These are phyloP conservation scores for Lasioglossum figueresi DNA, from an alignment of 2,888 invertebrate genomes.

Conservation along the genomic window DNA sequence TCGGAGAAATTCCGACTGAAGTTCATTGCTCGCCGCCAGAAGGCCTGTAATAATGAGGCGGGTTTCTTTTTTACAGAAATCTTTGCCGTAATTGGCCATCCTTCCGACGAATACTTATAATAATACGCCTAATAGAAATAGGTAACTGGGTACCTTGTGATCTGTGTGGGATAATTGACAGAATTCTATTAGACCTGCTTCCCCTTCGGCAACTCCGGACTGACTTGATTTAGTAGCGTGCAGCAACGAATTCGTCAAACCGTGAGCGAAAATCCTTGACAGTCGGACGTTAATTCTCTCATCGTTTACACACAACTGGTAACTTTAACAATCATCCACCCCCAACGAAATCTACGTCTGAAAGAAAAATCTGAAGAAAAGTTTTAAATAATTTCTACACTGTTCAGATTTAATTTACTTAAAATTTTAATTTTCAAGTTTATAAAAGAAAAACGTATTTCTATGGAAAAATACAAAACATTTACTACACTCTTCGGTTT, in stretches of 20 bases:
- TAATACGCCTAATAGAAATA: conserved; percentile 72
- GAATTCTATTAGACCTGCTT: conserved; percentile 77
- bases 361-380: too few relatives aligned
- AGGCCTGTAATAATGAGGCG: conserved; percentile 56
- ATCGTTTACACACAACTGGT: not conserved
- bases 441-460: not conserved
- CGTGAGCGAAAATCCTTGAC: not conserved
- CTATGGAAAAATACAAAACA: not conserved
- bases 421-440: not conserved
- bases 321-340: not conserved
- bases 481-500: not conserved
- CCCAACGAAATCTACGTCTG: not conserved
- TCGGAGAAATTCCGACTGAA: conserved; percentile 48
- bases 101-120: conserved; percentile 61
- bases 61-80: conserved; percentile 55
- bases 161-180: conserved; percentile 74
- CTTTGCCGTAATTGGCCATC: conserved; percentile 63
- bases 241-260: conserved; percentile 69
- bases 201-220: conserved; percentile 47
- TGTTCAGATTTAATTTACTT: too few relatives aligned
- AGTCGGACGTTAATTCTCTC: not conserved
- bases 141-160: conserved; percentile 59
- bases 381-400: not conserved
- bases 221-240: conserved; percentile 71
- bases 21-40: conserved; percentile 25